Evolutionary conservation across 2,797 vertebrate genomes (phyloP), one percentile per base, ranked within the genome.

Genomic region (Mus caroli): DNA sequence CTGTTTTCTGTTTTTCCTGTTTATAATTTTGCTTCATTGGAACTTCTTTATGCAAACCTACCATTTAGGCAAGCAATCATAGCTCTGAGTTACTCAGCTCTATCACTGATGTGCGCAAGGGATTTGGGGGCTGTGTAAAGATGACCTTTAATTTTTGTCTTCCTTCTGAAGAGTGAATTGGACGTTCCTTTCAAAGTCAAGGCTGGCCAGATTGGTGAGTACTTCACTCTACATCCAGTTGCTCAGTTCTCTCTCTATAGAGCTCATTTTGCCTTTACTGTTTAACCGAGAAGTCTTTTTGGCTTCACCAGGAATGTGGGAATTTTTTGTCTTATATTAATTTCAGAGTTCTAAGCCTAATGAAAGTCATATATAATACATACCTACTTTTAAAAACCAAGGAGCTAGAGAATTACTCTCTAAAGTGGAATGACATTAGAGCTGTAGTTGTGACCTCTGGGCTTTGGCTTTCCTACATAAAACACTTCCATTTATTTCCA

Each of bases 161-260:
- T 62, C 87, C 96, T 76, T 85, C 97, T 94, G 2, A 94, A 99
- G 99, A 99, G 99, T 98, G 99, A 99, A 96, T 98, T 99, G 75
- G 98, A 99, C 97, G 98, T 99, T 91, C 99, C 99, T 31, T 99
- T 99, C 98, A 99, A 98, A 99, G 98, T 99, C 90, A 99, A 99
- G 96, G 99, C 99, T 84, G 99, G 99, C 54, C 99, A 99, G 96
- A 99, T 99, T 64, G 99, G 99, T 99, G 98, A 99, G 99, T 98
- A 94, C 31, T 85, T 86, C 4, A 52, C 14, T 93, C 12, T 88
- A 94, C 2, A 46, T 88, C 79, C 88, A 90, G 2, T 87, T 95
- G 64, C 60, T 94, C 86, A 34, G 34, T 90, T 43, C 43, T 43
- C 43, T 17, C 12, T 95, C 94, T 83, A 19, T 64, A 24, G 64